Base-by-base conservation (phyloP, 2,113 vertebrate species). In the Sinosuthora webbiana region DNA sequence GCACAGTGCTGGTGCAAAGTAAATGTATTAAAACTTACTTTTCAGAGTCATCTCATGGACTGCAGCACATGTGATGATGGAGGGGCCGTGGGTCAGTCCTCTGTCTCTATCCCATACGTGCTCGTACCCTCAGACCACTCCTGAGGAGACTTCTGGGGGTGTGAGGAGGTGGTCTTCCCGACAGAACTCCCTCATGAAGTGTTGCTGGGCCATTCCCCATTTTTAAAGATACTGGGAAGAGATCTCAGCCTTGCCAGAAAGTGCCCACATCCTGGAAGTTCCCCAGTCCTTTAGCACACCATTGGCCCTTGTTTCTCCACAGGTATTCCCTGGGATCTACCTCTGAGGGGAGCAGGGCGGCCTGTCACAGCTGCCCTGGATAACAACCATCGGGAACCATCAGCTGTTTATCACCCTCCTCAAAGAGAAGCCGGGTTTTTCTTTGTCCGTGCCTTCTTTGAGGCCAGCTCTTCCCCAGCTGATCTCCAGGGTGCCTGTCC, bases 51-150 rank as follows among this genome's bases (percentile, higher is more conserved):
- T 12, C 11, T 71, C 9, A 0, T 7, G 31, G 35, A 63, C 2
- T 21, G 39, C 24, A 63, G 37, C 9, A 19, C 9, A 10, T 0
- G 0, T 1, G 3, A 60, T 3, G 24, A 35, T 22, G 50, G 18
- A 44, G 13, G 15, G 15, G 22, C 45, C 0, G 0, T 6, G 11
- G 9, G 37, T 62, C 1, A 0, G 39, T 74, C 23, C 28, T 91
- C 11, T 33, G 11, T 13, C 15, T 53, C 0, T 7, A 17, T 25
- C 11, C 15, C 21, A 10, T 2, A 25, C 0, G 0, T 0, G 1
- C 6, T 79, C 0, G 0, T n/a, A 30, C 13, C n/a, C 30, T 44
- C 30, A 60, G 20, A 27, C 3, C 12, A 11, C 0, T 1, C 25
- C 41, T 57, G 15, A 68, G 35, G 20, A 50, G 15, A 8, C 10